Conservation (phyloP, 2,113 vertebrate genomes). For the Salvator merianae region DNA sequence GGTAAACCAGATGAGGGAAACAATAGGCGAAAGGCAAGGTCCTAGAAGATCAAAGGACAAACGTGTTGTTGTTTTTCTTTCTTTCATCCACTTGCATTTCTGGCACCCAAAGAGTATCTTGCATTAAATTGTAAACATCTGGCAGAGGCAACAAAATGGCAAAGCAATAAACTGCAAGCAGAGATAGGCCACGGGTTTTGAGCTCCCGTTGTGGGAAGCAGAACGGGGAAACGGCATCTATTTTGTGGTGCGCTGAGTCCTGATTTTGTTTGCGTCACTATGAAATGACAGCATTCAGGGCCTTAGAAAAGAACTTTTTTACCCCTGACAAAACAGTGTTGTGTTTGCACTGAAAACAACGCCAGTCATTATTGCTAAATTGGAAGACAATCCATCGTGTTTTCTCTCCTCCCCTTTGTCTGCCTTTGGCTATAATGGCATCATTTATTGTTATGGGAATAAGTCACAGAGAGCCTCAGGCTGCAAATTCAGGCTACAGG, state of each 20-base stretch:
- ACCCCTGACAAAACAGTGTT: not conserved
- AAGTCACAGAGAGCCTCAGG: not conserved
- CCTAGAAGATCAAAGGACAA: not conserved
- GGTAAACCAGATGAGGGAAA: not conserved
- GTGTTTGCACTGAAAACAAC: constrained; percentile 31
- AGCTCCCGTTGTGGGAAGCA: constrained; percentile 47
- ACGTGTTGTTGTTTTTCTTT: constrained; percentile 19
- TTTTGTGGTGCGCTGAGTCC: constrained; percentile 34
- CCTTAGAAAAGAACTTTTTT: not conserved
- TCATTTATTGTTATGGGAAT: not conserved
- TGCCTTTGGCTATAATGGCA: not conserved
- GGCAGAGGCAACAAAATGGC: constrained; percentile 49
- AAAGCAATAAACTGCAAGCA: constrained; percentile 50
- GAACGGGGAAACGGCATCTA: constrained; percentile 4
- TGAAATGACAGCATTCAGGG: constrained; percentile 36
- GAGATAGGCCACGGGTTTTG: constrained; percentile 40
- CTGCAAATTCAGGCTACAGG: not conserved
- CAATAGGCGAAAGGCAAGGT: constrained; percentile 10
- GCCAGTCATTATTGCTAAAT: constrained; percentile 39
- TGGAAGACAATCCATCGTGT: constrained; percentile 19
- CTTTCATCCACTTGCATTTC: constrained; percentile 50
- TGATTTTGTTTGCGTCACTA: constrained; percentile 20
- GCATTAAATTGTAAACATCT: constrained; percentile 60
- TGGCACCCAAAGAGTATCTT: not conserved
- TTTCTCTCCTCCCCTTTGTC: not conserved